phyloP scores from a whole-genome alignment of 2,113 vertebrate species.

The Hystrix cristata region DNA sequence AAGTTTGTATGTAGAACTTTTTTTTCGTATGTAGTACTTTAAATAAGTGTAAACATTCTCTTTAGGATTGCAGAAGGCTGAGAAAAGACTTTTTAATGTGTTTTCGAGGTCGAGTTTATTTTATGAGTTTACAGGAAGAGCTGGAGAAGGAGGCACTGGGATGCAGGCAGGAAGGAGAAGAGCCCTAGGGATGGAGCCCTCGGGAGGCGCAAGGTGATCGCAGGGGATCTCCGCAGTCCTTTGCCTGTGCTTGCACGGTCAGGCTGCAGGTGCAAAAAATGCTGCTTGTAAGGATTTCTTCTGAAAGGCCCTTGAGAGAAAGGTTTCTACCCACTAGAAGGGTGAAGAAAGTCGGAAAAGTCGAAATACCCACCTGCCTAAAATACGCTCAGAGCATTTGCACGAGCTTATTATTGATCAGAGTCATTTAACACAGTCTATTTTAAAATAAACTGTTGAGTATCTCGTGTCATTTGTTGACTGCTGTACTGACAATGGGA shows the following conservation, averaged over 20 bases:
- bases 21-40: not conserved
- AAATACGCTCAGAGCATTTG: not conserved
- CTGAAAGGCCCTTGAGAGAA: not conserved
- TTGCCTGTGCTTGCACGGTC: not conserved
- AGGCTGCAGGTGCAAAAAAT: not conserved
- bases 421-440: not conserved
- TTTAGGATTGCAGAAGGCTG: not conserved
- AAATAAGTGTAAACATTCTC: conserved; percentile 8
- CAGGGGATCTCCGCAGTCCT: not conserved
- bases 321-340: not conserved
- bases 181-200: not conserved
- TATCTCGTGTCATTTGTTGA: not conserved
- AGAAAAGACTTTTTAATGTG: not conserved
- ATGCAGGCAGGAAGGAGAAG: not conserved
- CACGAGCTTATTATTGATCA: not conserved
- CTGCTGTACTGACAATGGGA: not conserved
- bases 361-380: not conserved
- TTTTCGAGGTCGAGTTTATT: conserved; percentile 28
- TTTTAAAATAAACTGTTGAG: not conserved
- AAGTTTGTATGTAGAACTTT: not conserved
- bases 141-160: not conserved
- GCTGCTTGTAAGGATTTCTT: not conserved
- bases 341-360: not conserved
- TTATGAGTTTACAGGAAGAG: not conserved
- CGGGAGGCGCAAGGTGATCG: not conserved